These are phyloP conservation scores for Tethea ocularis DNA, from an alignment of 2,888 invertebrate species.

Conservation along the genomic window DNA sequence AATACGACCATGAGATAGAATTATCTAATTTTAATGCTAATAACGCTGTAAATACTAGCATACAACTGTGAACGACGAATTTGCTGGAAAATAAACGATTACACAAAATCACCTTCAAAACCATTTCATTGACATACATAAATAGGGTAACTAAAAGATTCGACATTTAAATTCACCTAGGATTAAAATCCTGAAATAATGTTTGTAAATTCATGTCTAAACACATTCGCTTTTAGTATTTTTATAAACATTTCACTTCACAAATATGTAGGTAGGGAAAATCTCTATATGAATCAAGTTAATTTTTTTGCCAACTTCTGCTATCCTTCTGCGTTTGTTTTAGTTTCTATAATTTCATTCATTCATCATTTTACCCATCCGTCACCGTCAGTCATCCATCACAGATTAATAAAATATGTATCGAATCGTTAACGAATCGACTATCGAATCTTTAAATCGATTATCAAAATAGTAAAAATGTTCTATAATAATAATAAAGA, in stretches of 20 bases:
- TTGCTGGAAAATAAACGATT: constrained; percentile 88
- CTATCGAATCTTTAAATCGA: too few relatives aligned
- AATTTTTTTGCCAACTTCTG: constrained; percentile 9
- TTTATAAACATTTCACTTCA: constrained; percentile 53
- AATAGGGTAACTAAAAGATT: constrained; percentile 14
- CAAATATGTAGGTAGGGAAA: constrained; percentile 20
- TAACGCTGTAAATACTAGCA: constrained; percentile 95
- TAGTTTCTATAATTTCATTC: too few relatives aligned
- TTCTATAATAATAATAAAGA: too few relatives aligned
- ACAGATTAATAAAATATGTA: too few relatives aligned
- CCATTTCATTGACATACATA: neutral
- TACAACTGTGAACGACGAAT: constrained; percentile 97
- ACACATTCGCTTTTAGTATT: constrained; percentile 63
- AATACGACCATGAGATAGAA: constrained; percentile 95
- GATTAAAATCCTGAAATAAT: constrained; percentile 95
- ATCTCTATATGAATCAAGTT: constrained; percentile 10
- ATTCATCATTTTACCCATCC: too few relatives aligned
- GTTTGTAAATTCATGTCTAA: constrained; percentile 93
- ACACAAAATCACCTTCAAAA: neutral
- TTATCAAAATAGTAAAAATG: too few relatives aligned
- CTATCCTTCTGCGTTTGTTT: too few relatives aligned
- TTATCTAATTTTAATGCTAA: constrained; percentile 96
- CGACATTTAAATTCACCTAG: constrained; percentile 85
- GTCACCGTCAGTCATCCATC: too few relatives aligned
- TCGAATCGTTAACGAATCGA: too few relatives aligned